Conservation (phyloP, 1,140 invertebrate genomes). For the Hirudo medicinalis region DNA sequence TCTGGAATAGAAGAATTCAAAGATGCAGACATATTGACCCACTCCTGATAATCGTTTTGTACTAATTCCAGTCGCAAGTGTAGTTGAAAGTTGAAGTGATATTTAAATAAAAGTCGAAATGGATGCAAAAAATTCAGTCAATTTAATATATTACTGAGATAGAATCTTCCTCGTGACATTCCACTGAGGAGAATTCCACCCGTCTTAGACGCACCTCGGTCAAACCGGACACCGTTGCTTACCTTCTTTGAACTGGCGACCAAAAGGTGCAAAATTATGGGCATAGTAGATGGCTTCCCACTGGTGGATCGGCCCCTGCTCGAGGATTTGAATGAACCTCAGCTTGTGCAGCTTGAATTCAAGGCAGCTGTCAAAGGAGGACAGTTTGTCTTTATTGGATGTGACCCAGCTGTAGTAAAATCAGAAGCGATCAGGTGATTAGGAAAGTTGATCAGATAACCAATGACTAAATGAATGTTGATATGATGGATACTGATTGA, state of each 20-base stretch:
- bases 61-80: too few relatives aligned
- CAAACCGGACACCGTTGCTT: slow-evolving; percentile 8
- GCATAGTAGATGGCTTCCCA: slow-evolving; percentile 73
- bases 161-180: too few relatives aligned
- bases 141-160: too few relatives aligned
- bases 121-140: too few relatives aligned
- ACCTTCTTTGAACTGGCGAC: slow-evolving; percentile 67
- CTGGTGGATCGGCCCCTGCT: slow-evolving; percentile 53
- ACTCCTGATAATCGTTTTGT: background rate
- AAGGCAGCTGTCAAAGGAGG: slow-evolving; percentile 50
- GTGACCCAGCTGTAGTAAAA: slow-evolving; percentile 43
- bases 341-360: slow-evolving; percentile 74
- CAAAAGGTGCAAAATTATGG: slow-evolving; percentile 70
- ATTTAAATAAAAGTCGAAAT: too few relatives aligned
- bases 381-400: slow-evolving; percentile 35
- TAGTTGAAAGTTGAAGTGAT: too few relatives aligned
- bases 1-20: slow-evolving; percentile 39
- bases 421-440: background rate
- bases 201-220: too few relatives aligned
- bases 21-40: background rate
- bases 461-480: background rate
- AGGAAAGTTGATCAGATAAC: background rate
- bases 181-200: too few relatives aligned
- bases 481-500: too few relatives aligned
- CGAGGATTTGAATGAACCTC: slow-evolving; percentile 57